A percentile compares a stretch with the other conserved stretches of the same genome.
phyloP scores from a whole-genome alignment of 2,888 invertebrate species.

The Noctuana brunneofusca region DNA sequence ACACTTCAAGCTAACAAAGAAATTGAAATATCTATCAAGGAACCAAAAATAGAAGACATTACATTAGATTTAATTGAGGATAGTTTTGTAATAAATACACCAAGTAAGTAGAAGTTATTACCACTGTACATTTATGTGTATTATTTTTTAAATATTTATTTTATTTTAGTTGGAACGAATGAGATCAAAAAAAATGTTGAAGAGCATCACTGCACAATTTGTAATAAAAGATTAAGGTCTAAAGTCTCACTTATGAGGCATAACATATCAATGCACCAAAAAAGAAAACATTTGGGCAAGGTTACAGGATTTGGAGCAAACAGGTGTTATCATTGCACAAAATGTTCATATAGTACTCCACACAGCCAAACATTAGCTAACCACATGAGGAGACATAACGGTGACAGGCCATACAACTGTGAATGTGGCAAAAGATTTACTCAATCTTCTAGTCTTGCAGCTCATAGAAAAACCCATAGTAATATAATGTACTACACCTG shows the following conservation, averaged over 20 bases:
- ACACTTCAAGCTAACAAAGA: neutral
- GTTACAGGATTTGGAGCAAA: constrained; percentile 67
- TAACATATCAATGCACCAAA: constrained; percentile 65
- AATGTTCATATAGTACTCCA: constrained; percentile 69
- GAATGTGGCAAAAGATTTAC: constrained; percentile 75
- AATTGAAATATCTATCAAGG: neutral
- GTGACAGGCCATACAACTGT: constrained; percentile 71
- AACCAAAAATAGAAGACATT: constrained; percentile 27
- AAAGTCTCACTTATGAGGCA: constrained; percentile 62
- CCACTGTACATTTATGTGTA: too few relatives aligned
- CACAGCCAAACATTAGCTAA: constrained; percentile 76
- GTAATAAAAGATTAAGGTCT: constrained; percentile 62
- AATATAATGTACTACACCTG: constrained; percentile 65
- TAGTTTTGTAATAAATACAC: neutral
- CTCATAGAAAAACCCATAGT: constrained; percentile 73
- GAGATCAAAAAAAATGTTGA: constrained; percentile 38
- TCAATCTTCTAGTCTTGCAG: constrained; percentile 68
- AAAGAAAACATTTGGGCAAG: constrained; percentile 61
- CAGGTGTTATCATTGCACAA: constrained; percentile 69
- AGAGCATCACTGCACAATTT: constrained; percentile 53
- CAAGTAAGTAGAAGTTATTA: constrained; percentile 3
- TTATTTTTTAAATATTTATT: neutral
- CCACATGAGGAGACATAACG: constrained; percentile 73
- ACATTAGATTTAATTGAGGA: constrained; percentile 9
- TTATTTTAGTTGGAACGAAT: constrained; percentile 31